Evolutionary conservation across 2,113 vertebrate species (phyloP).

Genomic region (Cyanistes caeruleus): DNA sequence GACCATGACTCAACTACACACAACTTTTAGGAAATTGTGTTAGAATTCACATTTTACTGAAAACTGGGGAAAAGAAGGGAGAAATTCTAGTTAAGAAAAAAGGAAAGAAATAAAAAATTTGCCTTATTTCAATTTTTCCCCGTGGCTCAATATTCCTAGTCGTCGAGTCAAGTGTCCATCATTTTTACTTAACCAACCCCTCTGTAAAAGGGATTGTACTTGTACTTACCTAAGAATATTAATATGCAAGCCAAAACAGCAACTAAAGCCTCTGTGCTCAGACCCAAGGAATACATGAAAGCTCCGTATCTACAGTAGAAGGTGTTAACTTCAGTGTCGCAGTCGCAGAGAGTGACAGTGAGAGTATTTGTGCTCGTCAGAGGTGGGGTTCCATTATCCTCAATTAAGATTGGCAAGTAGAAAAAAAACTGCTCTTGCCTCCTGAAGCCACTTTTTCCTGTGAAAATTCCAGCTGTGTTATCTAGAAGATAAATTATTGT

Average conservation of each 20-base stretch:
- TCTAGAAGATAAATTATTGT: conserved; percentile 76
- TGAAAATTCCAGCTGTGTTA: conserved; percentile 88
- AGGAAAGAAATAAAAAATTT: neutral
- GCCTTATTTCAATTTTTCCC: neutral
- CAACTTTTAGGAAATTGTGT: neutral
- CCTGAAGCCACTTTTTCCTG: conserved; percentile 82
- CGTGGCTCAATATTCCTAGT: neutral
- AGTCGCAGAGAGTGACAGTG: conserved; percentile 86
- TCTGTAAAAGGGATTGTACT: neutral
- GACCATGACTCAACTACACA: neutral
- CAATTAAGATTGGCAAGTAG: conserved; percentile 83
- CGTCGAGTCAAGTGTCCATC: neutral
- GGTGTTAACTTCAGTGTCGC: conserved; percentile 74
- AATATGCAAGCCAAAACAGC: conserved; percentile 79
- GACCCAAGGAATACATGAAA: conserved; percentile 77
- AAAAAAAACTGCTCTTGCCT: conserved; percentile 80
- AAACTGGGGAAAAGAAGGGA: neutral
- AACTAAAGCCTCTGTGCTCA: conserved; percentile 81
- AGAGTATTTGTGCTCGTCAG: conserved; percentile 89
- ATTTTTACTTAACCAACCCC: neutral
- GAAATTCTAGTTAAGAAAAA: neutral
- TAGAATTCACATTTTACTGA: neutral
- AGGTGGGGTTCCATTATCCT: conserved; percentile 84
- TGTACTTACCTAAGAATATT: conserved; percentile 82
- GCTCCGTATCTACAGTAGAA: conserved; percentile 77